A percentile compares a stretch with the other conserved stretches of the same genome.
These are phyloP conservation scores for Eledona agricola DNA, from an alignment of 2,888 invertebrate species.

Conservation along the genomic window DNA sequence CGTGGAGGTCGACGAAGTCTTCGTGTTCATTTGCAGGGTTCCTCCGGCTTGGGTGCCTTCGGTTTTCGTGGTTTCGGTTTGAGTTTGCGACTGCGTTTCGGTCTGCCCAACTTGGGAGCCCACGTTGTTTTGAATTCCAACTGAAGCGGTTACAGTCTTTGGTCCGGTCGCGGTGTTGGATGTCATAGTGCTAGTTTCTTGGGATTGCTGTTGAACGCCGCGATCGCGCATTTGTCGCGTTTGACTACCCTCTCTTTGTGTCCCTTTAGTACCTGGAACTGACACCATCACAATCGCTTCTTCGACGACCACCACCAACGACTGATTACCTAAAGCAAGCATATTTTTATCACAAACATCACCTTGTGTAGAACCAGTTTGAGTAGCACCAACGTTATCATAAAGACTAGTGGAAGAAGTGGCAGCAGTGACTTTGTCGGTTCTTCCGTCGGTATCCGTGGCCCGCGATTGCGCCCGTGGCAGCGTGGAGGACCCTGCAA, in stretches of 20 bases:
- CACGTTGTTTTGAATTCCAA: conserved; percentile 76
- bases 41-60: conserved; percentile 88
- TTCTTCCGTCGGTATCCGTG: conserved; percentile 67
- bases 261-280: conserved; percentile 60
- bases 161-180: conserved; percentile 71
- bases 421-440: conserved; percentile 81
- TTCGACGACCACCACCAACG: not conserved
- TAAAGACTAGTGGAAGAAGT: conserved; percentile 90
- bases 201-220: conserved; percentile 73
- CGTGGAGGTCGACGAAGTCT: conserved; percentile 69
- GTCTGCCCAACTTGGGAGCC: conserved; percentile 67
- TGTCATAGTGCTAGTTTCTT: conserved; percentile 75
- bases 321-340: conserved; percentile 22
- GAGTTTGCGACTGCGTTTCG: conserved; percentile 60
- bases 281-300: conserved; percentile 4
- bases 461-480: conserved; percentile 80
- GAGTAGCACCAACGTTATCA: conserved; percentile 75
- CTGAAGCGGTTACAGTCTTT: conserved; percentile 72
- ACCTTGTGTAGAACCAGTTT: conserved; percentile 59
- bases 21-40: conserved; percentile 68
- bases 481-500: conserved; percentile 81
- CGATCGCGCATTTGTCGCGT: conserved; percentile 60
- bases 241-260: conserved; percentile 60
- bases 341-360: conserved; percentile 39
- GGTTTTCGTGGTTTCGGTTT: conserved; percentile 70